Base-by-base conservation (phyloP, 2,888 invertebrate genomes). In the Drosophila putrida region DNA sequence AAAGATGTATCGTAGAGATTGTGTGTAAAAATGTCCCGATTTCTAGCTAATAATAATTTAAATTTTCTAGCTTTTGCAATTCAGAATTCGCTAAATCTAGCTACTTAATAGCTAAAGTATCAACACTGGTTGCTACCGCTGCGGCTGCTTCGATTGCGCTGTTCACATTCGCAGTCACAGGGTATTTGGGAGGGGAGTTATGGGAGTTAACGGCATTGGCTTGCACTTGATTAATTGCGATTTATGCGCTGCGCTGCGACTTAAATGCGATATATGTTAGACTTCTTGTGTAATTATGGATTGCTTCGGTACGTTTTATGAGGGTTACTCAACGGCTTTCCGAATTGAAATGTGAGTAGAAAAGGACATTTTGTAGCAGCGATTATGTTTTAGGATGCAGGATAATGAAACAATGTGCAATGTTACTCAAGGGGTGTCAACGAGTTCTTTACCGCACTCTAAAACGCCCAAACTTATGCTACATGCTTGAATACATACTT, bases 141-240 rank as follows among this genome's bases (percentile, higher is more conserved):
- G 62, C 31, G 35, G 43, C 55, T 55, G n/a, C 49, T 49, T 39
- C 53, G 60, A 51, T 60, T 60, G 53, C 65, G 43, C 36, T 54
- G 39, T 13, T 51, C 41, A 25, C n/a, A 55, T 59, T 59, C 27
- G 25, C 13, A 38, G 6, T 41, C 35, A 38, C 13, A 28, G 27
- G 53, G 39, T 10, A 10, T 13, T 38, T 6, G 13, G 10, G 13
- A n/a, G 59, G 43, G 59, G 41, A 60, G 72, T 57, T 44, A 33
- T 20, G 75, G 57, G 76, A 76, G 59, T 80, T 60, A 75, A 76
- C 74, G 82, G 82, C 80, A 84, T 88, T 85, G 85, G 83, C 88
- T 85, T 85, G 85, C 88, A 85, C 88, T 88, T 85, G 85, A 85
- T 85, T 88, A 85, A 85, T 85, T 85, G 86, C 88, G 86, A 85